Conservation (phyloP, 2,888 invertebrate genomes). For the Aspidiotus rigidus region DNA sequence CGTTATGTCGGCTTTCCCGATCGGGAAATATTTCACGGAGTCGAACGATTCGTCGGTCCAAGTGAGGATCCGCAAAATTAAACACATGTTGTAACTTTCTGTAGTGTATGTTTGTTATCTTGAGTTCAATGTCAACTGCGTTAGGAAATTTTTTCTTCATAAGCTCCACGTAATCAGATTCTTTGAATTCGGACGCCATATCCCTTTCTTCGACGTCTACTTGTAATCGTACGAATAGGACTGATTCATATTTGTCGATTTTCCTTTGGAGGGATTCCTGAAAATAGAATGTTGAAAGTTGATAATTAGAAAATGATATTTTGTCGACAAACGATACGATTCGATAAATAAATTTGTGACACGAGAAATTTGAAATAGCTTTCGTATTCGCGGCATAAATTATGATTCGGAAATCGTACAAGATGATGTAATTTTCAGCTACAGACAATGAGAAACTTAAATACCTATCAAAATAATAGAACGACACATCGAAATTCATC, state of each 20-base stretch:
- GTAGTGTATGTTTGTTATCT: background rate
- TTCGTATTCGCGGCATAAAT: background rate
- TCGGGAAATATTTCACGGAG: background rate
- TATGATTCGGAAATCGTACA: background rate
- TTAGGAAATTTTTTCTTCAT: background rate
- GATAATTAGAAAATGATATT: background rate
- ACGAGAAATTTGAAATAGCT: background rate
- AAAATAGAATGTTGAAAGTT: conserved; percentile 6
- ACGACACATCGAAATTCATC: background rate
- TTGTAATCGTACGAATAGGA: background rate
- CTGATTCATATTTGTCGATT: background rate
- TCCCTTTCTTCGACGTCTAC: background rate
- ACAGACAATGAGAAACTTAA: background rate
- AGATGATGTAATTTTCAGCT: background rate
- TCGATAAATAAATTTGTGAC: background rate
- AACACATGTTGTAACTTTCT: background rate
- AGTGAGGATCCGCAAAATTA: background rate
- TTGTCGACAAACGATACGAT: background rate
- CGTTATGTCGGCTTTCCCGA: background rate
- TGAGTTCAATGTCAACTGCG: background rate
- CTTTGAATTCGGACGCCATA: background rate
- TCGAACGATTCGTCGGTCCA: background rate
- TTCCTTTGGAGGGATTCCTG: background rate
- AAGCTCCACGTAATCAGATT: background rate
- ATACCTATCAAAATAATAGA: background rate